These are phyloP conservation scores for Pristionchus exspectatus DNA, from an alignment of 2,888 invertebrate genomes.

Conservation along the genomic window DNA sequence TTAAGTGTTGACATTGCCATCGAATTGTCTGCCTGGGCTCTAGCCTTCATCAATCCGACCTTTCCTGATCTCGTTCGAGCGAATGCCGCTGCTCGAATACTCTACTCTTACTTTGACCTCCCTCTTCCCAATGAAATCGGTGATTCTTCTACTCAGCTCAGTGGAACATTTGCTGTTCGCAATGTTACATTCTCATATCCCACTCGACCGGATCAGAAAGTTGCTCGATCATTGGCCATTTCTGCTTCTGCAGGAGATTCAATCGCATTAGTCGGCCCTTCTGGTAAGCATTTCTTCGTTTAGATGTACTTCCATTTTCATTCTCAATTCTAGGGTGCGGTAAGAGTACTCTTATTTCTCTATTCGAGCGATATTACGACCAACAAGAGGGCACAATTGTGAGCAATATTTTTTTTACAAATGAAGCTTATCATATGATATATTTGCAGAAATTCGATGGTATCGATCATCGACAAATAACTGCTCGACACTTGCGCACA, in stretches of 20 bases:
- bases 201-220: constrained; percentile 84
- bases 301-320: background rate
- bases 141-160: background rate
- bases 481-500: constrained; percentile 60
- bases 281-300: constrained; percentile 67
- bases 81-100: constrained; percentile 21
- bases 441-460: constrained; percentile 19
- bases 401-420: background rate
- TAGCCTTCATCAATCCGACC: constrained; percentile 32
- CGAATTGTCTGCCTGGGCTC: constrained; percentile 12
- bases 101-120: constrained; percentile 24
- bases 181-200: constrained; percentile 89
- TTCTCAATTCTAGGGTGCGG: constrained; percentile 85
- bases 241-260: constrained; percentile 78
- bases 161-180: background rate
- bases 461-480: constrained; percentile 40
- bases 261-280: constrained; percentile 80
- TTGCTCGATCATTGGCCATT: background rate
- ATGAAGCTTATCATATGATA: background rate
- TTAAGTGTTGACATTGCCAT: background rate
- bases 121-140: background rate
- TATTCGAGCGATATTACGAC: constrained; percentile 90
- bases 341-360: constrained; percentile 89
- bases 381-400: constrained; percentile 78
- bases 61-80: constrained; percentile 45